These are phyloP conservation scores for Yasuhikotakia modesta DNA, from an alignment of 2,797 vertebrate genomes.

Conservation along the genomic window DNA sequence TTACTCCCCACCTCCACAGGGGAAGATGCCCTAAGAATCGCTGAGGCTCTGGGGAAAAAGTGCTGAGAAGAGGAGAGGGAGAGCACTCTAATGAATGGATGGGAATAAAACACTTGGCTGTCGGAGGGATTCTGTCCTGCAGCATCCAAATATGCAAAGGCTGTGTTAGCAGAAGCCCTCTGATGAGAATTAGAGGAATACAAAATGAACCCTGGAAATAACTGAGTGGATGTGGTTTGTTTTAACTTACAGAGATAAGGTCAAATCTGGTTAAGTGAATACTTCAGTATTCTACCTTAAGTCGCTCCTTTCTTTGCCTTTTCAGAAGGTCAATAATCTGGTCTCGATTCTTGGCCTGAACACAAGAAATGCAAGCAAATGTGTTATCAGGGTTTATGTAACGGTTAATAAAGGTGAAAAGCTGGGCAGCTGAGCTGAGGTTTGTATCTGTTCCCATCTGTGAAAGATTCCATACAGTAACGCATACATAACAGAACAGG, in stretches of 20 bases:
- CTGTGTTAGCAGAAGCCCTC: constrained; percentile 35
- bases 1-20: constrained; percentile 16
- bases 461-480: not conserved
- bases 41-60: constrained; percentile 61
- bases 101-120: constrained; percentile 63
- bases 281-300: constrained; percentile 56
- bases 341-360: constrained; percentile 54
- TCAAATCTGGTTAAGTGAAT: not conserved
- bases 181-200: constrained; percentile 29
- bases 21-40: constrained; percentile 49
- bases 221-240: constrained; percentile 1
- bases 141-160: constrained; percentile 50
- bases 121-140: constrained; percentile 36
- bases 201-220: constrained; percentile 21
- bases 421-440: not conserved
- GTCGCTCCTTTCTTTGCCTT: constrained; percentile 58
- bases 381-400: not conserved
- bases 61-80: constrained; percentile 54
- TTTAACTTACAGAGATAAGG: not conserved
- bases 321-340: constrained; percentile 57
- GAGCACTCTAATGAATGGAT: constrained; percentile 58
- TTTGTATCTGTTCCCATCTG: not conserved
- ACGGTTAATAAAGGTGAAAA: not conserved
- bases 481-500: not conserved
- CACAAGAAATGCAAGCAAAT: not conserved